Conservation (phyloP, 1,140 invertebrate genomes). For the Paracyclopina nana region DNA sequence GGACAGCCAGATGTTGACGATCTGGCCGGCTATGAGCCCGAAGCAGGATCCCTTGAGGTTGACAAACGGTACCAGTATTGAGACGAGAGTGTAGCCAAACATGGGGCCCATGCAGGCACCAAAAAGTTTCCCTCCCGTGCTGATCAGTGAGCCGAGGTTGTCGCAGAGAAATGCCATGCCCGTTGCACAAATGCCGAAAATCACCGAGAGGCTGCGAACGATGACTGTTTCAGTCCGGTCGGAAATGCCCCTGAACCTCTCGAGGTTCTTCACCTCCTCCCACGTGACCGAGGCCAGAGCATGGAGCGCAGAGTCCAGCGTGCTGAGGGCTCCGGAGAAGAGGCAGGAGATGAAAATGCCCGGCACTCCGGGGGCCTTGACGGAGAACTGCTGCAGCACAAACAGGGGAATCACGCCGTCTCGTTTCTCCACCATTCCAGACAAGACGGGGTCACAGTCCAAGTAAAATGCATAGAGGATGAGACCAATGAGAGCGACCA, state of each 20-base stretch:
- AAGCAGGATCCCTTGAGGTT: neutral
- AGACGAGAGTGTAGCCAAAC: neutral
- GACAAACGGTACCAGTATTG: neutral
- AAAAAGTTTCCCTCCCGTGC: neutral
- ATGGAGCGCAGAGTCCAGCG: neutral
- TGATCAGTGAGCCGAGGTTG: neutral
- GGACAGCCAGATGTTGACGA: neutral
- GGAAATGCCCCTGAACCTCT: neutral
- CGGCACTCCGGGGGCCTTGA: neutral
- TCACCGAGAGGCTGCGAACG: neutral
- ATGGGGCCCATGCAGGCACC: neutral
- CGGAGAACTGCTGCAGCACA: neutral
- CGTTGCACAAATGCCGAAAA: neutral
- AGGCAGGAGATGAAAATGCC: neutral
- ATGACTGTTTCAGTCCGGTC: neutral
- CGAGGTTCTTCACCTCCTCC: neutral
- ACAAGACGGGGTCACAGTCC: neutral
- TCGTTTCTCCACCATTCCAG: neutral
- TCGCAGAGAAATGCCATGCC: neutral
- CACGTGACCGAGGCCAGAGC: neutral
- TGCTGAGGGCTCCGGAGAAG: neutral
- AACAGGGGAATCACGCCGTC: neutral
- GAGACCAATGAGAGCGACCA: neutral
- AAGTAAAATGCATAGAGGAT: neutral
- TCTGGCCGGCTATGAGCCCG: neutral